phyloP scores from a whole-genome alignment of 2,888 invertebrate species.

The Agapostemon virescens region DNA sequence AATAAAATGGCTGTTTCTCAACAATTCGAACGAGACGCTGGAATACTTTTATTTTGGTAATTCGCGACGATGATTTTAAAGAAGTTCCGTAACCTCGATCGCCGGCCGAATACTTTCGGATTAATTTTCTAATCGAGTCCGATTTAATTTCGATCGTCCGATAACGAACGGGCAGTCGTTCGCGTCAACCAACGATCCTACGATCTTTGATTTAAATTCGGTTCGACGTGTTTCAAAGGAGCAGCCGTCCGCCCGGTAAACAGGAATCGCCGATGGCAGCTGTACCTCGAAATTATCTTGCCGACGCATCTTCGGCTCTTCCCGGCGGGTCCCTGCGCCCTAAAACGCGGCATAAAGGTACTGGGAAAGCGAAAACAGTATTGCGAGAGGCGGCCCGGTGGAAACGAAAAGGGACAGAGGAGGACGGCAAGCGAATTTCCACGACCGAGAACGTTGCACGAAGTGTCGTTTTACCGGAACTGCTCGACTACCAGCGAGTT shows the following conservation, averaged over 20 bases:
- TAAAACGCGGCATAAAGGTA: constrained; percentile 30
- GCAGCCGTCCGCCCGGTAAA: not conserved
- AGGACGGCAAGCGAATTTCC: constrained; percentile 56
- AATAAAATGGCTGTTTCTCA: too few relatives aligned
- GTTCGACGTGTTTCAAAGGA: constrained; percentile 1
- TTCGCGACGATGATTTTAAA: too few relatives aligned
- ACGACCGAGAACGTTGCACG: constrained; percentile 45
- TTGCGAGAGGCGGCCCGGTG: constrained; percentile 6
- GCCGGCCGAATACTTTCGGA: not conserved
- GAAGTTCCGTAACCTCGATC: too few relatives aligned
- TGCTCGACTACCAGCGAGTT: constrained; percentile 51
- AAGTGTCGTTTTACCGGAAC: constrained; percentile 58
- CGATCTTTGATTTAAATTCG: not conserved
- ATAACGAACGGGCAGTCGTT: not conserved
- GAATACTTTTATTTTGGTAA: too few relatives aligned
- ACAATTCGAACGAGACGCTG: too few relatives aligned
- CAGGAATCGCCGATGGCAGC: constrained; percentile 20
- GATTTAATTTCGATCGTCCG: not conserved
- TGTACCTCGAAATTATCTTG: constrained; percentile 35
- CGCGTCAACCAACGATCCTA: not conserved
- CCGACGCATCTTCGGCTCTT: constrained; percentile 11
- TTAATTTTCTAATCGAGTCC: not conserved
- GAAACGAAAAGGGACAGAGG: constrained; percentile 14
- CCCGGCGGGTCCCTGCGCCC: not conserved
- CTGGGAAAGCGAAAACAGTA: constrained; percentile 20